Base-by-base conservation (phyloP, 2,888 invertebrate genomes). In the Nycteola revayana region DNA sequence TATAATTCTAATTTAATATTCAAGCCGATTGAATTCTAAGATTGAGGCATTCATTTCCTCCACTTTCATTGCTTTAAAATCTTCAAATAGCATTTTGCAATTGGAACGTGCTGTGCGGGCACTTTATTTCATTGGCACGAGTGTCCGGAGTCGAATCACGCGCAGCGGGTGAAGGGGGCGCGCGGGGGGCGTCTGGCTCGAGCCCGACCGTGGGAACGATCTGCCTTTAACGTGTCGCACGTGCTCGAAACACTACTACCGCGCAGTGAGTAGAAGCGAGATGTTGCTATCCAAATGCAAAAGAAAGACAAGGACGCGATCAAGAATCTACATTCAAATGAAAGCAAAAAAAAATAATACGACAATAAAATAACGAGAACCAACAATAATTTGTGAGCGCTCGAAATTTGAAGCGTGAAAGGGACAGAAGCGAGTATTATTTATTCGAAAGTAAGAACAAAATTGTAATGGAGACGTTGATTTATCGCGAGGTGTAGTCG, bases 181-280 rank as follows among this genome's bases (percentile, higher is more conserved):
- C 54, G 63, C 59, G 60, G 56, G 32, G 62, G 57, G 58, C 59
- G 64, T 60, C 66, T 66, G 72, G 72, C 72, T 69, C 76, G 77
- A 67, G 71, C 76, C 63, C 61, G 79, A 87, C 86, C 88, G 88
- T 88, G 88, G 87, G 88, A 88, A 88, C 82, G 87, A 71, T 81
- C 79, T 84, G 88, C 85, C 86, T 86, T 88, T 87, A 87, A 84
- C 86, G 77, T 76, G 80, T 80, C 86, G 87, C 88, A 87, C 88
- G 88, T 88, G 88, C 87, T 84, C 77, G 68, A 74, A 70, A 76
- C 75, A 80, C 76, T 80, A 76, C 77, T 64, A 74, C 65, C 60
- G 59, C 68, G 66, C 53, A 55, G 51, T 64, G 49, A 69, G 80
- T 60, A 49, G 44, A 58, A 84, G 40, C 53, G 66, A 64, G 82